phyloP scores from a whole-genome alignment of 2,797 vertebrate genomes.

The Hafferia zeledoni region DNA sequence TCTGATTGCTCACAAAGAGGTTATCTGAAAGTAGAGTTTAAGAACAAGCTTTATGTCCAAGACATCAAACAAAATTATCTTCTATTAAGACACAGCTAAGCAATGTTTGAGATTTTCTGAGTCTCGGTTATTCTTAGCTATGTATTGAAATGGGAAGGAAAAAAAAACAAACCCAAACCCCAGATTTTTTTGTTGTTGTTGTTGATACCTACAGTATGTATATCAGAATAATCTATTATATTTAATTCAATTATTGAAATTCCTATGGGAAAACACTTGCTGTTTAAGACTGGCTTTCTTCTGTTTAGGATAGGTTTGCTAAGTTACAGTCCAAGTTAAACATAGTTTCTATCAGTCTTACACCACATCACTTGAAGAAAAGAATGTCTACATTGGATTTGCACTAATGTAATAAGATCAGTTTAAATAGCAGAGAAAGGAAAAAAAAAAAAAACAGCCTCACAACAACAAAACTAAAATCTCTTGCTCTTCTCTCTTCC shows the following conservation, averaged over 20 bases:
- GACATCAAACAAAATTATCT: not conserved
- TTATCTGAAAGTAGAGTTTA: constrained; percentile 84
- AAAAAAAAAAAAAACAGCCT: not conserved
- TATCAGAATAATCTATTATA: not conserved
- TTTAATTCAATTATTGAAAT: not conserved
- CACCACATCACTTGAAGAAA: not conserved
- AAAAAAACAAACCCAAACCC: not conserved
- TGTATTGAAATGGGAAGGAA: not conserved
- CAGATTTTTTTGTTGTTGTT: not conserved
- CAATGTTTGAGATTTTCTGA: not conserved
- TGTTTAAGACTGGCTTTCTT: not conserved
- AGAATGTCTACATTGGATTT: not conserved
- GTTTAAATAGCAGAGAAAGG: not conserved
- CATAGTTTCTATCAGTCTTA: not conserved
- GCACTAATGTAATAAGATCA: not conserved
- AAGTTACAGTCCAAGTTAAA: not conserved
- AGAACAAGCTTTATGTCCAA: constrained; percentile 18
- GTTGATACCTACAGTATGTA: not conserved
- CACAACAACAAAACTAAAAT: not conserved
- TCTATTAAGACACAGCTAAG: not conserved
- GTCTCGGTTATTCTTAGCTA: not conserved
- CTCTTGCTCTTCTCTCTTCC: not conserved
- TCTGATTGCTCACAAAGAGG: constrained; percentile 94
- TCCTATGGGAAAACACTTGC: not conserved
- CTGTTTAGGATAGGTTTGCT: not conserved